These are phyloP conservation scores for Vanacampus margaritifer DNA, from an alignment of 2,113 vertebrate species.

Conservation along the genomic window DNA sequence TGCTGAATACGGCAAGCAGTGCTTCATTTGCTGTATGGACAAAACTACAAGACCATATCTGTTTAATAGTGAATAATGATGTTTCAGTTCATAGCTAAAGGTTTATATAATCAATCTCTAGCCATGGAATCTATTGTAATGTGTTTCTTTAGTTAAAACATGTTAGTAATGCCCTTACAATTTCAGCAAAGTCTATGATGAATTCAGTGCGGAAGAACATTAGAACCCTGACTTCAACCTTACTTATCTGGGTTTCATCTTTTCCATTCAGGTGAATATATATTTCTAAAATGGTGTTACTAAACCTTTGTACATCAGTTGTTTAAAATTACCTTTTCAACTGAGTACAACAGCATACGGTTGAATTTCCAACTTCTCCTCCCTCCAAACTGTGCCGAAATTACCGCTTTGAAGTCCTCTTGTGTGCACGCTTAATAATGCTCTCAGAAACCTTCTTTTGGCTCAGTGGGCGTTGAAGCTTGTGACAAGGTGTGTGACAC, in stretches of 20 bases:
- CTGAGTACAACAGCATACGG: slow-evolving; percentile 46
- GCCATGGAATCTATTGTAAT: no score
- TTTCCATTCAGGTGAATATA: neutral
- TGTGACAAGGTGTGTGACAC: slow-evolving; percentile 45
- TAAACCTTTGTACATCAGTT: slow-evolving; percentile 6
- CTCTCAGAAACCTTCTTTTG: slow-evolving; percentile 60
- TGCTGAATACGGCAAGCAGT: no score
- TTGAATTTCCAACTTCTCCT: slow-evolving; percentile 48
- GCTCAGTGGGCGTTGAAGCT: slow-evolving; percentile 14
- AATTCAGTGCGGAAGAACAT: no score
- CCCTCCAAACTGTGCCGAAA: slow-evolving; percentile 51
- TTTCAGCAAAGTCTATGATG: no score
- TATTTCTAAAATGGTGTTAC: slow-evolving; percentile 10
- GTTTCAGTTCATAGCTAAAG: no score
- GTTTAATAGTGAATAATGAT: no score
- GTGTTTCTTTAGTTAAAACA: no score
- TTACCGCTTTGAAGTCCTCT: slow-evolving; percentile 58
- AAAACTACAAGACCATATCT: no score
- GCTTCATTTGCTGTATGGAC: no score
- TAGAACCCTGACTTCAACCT: no score
- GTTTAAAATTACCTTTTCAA: slow-evolving; percentile 36
- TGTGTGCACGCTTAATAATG: slow-evolving; percentile 54
- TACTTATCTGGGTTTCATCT: neutral
- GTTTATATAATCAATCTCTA: no score
- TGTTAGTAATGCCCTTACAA: no score